Base-by-base conservation (phyloP, 2,888 invertebrate genomes). In the Melangyna quadrimaculata region DNA sequence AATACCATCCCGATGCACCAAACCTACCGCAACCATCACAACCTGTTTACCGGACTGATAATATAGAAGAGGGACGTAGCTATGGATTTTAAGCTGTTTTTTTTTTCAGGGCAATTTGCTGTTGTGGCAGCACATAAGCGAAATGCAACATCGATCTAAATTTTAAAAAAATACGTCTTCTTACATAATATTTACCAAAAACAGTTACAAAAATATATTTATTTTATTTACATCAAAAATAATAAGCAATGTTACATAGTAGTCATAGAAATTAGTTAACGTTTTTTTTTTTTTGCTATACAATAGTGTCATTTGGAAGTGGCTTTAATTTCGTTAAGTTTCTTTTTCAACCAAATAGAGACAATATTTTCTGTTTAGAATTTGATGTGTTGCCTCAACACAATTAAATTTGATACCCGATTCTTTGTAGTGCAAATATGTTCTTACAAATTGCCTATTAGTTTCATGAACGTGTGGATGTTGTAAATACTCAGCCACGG, bases 381-480 rank as follows among this genome's bases (percentile, higher is more conserved):
- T 79, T 75, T 90, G 89, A 88, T 92, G 92, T 32, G 88, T 74
- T 6, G 91, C 93, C 88, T 94, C 93, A 35, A 92, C 89, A 65
- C 95, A 94, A 83, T 93, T 93, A 55, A 96, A 93, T 88, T 93
- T 94, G 19, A 95, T 90, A 59, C 94, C 93, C 78, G 94, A 93
- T n/a, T 93, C 91, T 78, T 94, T 93, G 88, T 95, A 94, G 87
- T 96, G 95, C 24, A 96, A 89, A 89, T 94, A 95, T 89, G 95
- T 95, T 88, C 92, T 92, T 0, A 96, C 93, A 89, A 96, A 93
- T 79, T 94, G 93, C 65, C 94, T 93, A 91, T 96, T 97, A 78
- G 95, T 94, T 61, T 95, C 94, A 88, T 95, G 95, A 3, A 96
- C 95, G 89, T 95, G 92, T 0, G 96, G 95, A 93, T 96, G 95